A percentile compares a stretch with the other conserved stretches of the same genome.
Conservation (phyloP, 2,113 vertebrate species). For the Cynocephalus volans region DNA sequence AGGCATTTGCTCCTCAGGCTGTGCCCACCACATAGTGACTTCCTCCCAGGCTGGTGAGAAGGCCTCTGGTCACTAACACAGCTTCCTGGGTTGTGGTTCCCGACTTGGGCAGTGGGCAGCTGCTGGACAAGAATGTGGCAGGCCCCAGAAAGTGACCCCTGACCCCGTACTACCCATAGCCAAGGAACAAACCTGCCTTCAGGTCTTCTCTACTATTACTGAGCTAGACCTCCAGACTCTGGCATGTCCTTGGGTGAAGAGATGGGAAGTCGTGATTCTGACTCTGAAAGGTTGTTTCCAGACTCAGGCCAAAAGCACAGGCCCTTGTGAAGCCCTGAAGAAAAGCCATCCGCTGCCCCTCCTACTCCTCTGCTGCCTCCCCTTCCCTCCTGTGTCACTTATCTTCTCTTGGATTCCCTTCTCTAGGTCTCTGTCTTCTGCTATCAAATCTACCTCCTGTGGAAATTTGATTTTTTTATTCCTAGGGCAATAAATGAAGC, state of each 20-base stretch:
- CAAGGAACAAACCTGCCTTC: neutral
- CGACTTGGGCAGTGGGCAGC: neutral
- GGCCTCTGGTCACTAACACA: neutral
- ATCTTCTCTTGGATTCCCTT: neutral
- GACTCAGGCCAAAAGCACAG: neutral
- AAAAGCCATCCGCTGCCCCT: neutral
- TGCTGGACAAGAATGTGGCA: neutral
- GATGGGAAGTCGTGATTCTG: neutral
- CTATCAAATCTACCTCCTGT: neutral
- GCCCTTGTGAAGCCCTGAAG: neutral
- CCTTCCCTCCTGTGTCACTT: neutral
- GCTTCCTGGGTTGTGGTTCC: neutral
- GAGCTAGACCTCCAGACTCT: neutral
- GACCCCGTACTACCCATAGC: neutral
- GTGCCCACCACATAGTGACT: neutral
- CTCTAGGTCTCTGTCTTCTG: neutral
- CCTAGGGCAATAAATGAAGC: neutral
- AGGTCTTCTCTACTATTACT: neutral
- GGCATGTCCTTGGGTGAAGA: neutral
- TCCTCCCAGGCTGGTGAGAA: neutral
- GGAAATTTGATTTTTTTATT: neutral
- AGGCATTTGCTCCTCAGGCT: neutral
- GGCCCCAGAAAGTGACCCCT: neutral
- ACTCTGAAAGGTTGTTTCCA: neutral
- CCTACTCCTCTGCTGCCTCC: neutral